These are phyloP conservation scores for Clarias laeviceps DNA, from an alignment of 2,797 vertebrate species.

Conservation along the genomic window DNA sequence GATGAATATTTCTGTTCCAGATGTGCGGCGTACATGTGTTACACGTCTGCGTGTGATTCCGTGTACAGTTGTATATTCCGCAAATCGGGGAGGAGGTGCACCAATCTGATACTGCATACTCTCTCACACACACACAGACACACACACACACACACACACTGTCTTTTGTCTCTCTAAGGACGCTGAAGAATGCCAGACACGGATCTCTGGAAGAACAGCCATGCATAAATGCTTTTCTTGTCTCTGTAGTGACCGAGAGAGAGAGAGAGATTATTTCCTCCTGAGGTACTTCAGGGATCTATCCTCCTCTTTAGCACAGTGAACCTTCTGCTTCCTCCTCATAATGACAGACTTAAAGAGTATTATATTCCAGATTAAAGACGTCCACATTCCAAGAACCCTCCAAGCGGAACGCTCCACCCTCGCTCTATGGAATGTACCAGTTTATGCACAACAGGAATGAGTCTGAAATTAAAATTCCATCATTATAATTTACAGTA, in stretches of 20 bases:
- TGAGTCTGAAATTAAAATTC: not conserved
- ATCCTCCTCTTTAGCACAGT: constrained; percentile 16
- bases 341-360: constrained; percentile 5
- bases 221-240: constrained; percentile 30
- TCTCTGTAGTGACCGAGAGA: not conserved
- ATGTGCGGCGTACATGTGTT: not conserved
- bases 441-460: not conserved
- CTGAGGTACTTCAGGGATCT: not conserved
- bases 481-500: not conserved
- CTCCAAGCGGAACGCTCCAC: not conserved
- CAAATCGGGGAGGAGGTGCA: not conserved
- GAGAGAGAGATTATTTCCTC: not conserved
- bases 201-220: constrained; percentile 21
- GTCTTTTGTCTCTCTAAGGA: constrained; percentile 18
- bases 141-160: constrained; percentile 8
- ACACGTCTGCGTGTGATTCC: not conserved
- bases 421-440: not conserved
- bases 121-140: not conserved
- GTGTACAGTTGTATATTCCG: not conserved
- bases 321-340: constrained; percentile 9
- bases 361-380: constrained; percentile 21
- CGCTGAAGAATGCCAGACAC: constrained; percentile 21
- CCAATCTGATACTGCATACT: constrained; percentile 2
- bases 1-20: constrained; percentile 6
- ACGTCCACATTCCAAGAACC: constrained; percentile 1